A percentile compares a stretch with the other conserved stretches of the same genome.
Conservation (phyloP, 2,113 vertebrate species). For the Australoheros scitulus region DNA sequence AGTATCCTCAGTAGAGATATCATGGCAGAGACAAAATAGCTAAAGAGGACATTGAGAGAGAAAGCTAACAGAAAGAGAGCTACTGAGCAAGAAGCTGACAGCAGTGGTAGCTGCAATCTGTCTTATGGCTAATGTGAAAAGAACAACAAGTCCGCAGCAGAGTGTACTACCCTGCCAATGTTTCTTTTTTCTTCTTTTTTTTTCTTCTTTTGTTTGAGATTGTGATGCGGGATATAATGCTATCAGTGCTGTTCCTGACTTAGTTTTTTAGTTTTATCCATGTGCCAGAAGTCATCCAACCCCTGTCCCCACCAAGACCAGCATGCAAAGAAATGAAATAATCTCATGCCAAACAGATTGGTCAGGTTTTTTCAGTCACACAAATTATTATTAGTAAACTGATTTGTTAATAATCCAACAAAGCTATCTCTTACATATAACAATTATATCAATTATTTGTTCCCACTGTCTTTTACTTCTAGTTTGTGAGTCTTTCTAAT, state of each 20-base stretch:
- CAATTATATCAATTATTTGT: neutral
- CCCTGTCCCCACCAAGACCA: too few relatives aligned
- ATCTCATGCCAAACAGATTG: too few relatives aligned
- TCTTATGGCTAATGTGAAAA: neutral
- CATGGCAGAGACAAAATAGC: neutral
- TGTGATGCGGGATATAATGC: neutral
- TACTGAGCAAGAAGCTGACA: neutral
- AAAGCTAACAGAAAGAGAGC: neutral
- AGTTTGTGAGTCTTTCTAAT: neutral
- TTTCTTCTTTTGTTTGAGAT: neutral
- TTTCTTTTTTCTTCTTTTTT: neutral
- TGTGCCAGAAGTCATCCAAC: neutral
- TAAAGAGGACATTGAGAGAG: neutral
- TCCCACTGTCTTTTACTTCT: neutral
- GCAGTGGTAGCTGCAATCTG: neutral
- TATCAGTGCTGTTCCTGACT: neutral
- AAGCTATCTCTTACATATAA: neutral
- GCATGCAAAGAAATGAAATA: too few relatives aligned
- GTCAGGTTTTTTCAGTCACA: too few relatives aligned
- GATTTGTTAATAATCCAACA: neutral
- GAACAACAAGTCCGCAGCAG: neutral
- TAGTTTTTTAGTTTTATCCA: neutral
- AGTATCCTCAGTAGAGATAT: neutral
- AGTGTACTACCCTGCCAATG: neutral
- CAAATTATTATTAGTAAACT: too few relatives aligned